Evolutionary conservation across 1,140 invertebrate species (phyloP).

Genomic region (Calliphora vicina): DNA sequence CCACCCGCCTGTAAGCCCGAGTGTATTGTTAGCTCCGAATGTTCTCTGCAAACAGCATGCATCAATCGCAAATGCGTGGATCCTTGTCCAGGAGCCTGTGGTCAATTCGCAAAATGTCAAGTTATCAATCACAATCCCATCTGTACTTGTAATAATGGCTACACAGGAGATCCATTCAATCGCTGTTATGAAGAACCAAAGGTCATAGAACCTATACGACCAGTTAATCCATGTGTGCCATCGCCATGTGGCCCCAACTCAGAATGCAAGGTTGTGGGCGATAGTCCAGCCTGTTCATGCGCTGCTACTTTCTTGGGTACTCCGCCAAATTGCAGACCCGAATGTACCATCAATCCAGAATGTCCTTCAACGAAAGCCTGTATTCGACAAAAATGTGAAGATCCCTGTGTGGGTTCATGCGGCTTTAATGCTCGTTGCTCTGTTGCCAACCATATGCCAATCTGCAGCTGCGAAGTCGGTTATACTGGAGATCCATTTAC

Average conservation of each 20-base stretch:
- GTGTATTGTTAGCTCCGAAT: slow-evolving; percentile 75
- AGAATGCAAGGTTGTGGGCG: slow-evolving; percentile 70
- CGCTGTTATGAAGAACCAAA: slow-evolving; percentile 66
- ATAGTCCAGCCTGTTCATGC: slow-evolving; percentile 75
- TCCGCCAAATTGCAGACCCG: slow-evolving; percentile 72
- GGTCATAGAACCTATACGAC: slow-evolving; percentile 61
- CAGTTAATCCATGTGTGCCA: slow-evolving; percentile 69
- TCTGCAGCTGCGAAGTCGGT: slow-evolving; percentile 74
- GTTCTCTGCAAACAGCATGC: slow-evolving; percentile 73
- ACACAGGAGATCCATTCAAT: slow-evolving; percentile 69
- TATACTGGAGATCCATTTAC: slow-evolving; percentile 81
- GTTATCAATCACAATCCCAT: slow-evolving; percentile 71
- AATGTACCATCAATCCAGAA: slow-evolving; percentile 72
- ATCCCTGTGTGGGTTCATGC: slow-evolving; percentile 76
- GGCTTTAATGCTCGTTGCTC: slow-evolving; percentile 75
- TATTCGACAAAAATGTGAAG: slow-evolving; percentile 71
- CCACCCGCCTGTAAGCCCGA: slow-evolving; percentile 73
- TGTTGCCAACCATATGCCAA: slow-evolving; percentile 74
- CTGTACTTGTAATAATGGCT: slow-evolving; percentile 65
- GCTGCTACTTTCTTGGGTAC: slow-evolving; percentile 70
- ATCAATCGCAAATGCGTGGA: slow-evolving; percentile 74
- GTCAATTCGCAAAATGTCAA: slow-evolving; percentile 71
- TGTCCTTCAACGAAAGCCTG: slow-evolving; percentile 72
- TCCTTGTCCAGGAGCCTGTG: slow-evolving; percentile 76
- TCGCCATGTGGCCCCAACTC: slow-evolving; percentile 79